Evolutionary conservation across 2,797 vertebrate genomes (phyloP).

Genomic region (Telmatherina bonti): DNA sequence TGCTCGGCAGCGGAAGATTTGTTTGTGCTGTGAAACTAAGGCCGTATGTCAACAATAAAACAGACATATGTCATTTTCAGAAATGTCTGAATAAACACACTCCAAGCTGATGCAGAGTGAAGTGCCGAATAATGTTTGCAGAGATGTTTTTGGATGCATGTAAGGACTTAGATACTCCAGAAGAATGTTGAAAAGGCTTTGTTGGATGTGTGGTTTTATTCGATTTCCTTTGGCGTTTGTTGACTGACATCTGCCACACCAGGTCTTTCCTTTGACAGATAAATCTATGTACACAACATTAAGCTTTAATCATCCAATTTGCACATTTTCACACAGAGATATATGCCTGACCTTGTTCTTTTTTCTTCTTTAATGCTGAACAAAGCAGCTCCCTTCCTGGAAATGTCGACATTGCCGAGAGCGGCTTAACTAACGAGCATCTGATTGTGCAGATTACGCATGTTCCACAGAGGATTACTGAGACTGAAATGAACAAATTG

Average conservation of each 20-base stretch:
- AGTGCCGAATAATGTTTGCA: conserved; percentile 32
- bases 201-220: conserved; percentile 45
- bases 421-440: conserved; percentile 76
- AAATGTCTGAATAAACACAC: conserved; percentile 56
- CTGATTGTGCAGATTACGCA: conserved; percentile 77
- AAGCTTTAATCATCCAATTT: conserved; percentile 60
- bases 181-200: conserved; percentile 45
- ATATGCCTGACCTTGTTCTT: conserved; percentile 63
- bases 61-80: conserved; percentile 51
- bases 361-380: conserved; percentile 21
- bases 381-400: conserved; percentile 46
- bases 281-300: conserved; percentile 43
- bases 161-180: conserved; percentile 21
- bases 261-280: conserved; percentile 31
- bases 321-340: conserved; percentile 51
- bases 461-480: conserved; percentile 75
- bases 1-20: conserved; percentile 47
- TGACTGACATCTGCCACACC: conserved; percentile 49
- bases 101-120: conserved; percentile 17
- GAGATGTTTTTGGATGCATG: conserved; percentile 23
- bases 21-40: conserved; percentile 50
- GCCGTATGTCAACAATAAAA: conserved; percentile 51
- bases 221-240: conserved; percentile 48
- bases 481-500: conserved; percentile 76
- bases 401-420: conserved; percentile 51